Percentiles rank a stretch among this genome's conserved stretches.
Evolutionary conservation across 2,797 vertebrate genomes (phyloP).

Genomic region (Pipistrellus pipistrellus): DNA sequence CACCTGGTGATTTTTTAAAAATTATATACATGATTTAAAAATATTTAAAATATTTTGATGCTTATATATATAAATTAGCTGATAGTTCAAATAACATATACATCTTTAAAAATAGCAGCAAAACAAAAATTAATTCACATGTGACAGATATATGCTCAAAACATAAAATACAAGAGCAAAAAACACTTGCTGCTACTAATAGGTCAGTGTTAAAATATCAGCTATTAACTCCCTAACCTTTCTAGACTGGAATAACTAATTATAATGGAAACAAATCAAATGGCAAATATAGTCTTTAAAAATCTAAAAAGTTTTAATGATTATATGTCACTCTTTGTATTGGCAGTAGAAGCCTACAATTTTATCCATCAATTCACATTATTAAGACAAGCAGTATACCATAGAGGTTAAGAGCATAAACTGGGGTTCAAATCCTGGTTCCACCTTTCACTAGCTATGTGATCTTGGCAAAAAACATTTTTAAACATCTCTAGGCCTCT

Average conservation of each 20-base stretch:
- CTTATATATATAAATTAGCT: constrained; percentile 34
- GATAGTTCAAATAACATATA: constrained; percentile 42
- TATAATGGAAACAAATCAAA: constrained; percentile 56
- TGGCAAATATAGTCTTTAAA: not conserved
- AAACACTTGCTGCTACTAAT: not conserved
- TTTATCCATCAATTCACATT: not conserved
- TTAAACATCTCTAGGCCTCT: not conserved
- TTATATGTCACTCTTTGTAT: not conserved
- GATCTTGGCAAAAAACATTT: not conserved
- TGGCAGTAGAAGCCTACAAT: constrained; percentile 3
- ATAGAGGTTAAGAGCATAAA: not conserved
- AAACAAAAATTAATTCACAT: constrained; percentile 45
- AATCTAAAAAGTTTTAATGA: not conserved
- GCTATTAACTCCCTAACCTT: constrained; percentile 52
- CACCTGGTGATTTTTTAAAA: not conserved
- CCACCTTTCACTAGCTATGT: constrained; percentile 4
- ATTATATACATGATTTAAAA: not conserved
- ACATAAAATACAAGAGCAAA: constrained; percentile 23
- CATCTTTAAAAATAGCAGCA: constrained; percentile 29
- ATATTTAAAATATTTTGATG: constrained; percentile 49
- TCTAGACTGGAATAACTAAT: constrained; percentile 46
- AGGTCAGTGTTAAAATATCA: not conserved
- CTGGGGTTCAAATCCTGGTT: not conserved
- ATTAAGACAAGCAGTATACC: not conserved
- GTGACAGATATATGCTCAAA: not conserved